phyloP scores from a whole-genome alignment of 2,797 vertebrate genomes.

The Ibycter americanus region DNA sequence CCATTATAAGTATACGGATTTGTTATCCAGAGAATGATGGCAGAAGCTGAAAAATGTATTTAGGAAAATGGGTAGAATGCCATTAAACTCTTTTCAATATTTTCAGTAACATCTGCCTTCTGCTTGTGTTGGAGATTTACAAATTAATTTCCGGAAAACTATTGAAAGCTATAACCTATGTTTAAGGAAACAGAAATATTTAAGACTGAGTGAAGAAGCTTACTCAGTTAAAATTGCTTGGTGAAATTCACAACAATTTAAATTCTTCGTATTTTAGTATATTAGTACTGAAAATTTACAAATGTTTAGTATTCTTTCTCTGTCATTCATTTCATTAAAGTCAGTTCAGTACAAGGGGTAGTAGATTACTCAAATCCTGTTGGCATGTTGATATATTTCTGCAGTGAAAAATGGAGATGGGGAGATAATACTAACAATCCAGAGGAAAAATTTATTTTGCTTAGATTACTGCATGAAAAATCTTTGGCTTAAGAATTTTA shows the following conservation, averaged over 20 bases:
- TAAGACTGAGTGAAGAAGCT: background rate
- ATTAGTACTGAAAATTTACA: background rate
- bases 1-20: background rate
- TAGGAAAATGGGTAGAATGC: slow-evolving; percentile 15
- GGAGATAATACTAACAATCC: background rate
- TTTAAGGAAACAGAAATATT: slow-evolving; percentile 7
- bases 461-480: background rate
- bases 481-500: background rate
- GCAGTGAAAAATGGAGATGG: slow-evolving; percentile 44
- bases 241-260: slow-evolving; percentile 12
- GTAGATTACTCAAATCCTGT: background rate
- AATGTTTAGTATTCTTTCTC: background rate
- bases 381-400: background rate
- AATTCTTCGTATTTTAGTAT: background rate
- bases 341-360: background rate
- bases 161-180: slow-evolving; percentile 29
- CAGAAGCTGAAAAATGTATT: slow-evolving; percentile 17
- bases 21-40: background rate
- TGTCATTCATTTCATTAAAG: background rate
- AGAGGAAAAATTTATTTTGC: background rate
- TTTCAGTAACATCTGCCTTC: slow-evolving; percentile 61
- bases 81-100: slow-evolving; percentile 41
- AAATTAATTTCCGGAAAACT: slow-evolving; percentile 60
- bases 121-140: slow-evolving; percentile 41
- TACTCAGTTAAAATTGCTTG: background rate